Evolutionary conservation across 2,113 vertebrate genomes (phyloP), one percentile per base, ranked within the genome.

Genomic region (Rhodinocichla rosea): DNA sequence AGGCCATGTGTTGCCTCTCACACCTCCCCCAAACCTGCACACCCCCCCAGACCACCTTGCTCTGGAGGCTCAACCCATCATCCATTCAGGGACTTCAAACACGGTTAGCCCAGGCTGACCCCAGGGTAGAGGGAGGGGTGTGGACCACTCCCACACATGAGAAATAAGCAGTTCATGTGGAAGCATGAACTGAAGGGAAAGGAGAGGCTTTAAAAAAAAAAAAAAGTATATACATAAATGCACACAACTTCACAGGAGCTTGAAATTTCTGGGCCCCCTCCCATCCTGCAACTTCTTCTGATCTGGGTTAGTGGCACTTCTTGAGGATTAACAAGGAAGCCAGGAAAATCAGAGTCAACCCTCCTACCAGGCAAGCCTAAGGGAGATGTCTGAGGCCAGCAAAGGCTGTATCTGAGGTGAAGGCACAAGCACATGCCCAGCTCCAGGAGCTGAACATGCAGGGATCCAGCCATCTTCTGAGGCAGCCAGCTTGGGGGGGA

Each of bases 311-410:
- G 52, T 2, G 1, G 44, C 69, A 91, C 91, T 94, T 94, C 60
- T 62, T 18, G 10, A 68, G 90, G 79, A 92, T 94, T 95, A 92
- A 83, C 26, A 63, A 85, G 95, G 49, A 95, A 93, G 85, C 90
- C 76, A 73, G 30, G 64, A 93, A 96, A 91, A 80, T 47, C 1
- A 0, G 92, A 94, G 77, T 85, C 80, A 89, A 77, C 30, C 19
- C 85, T 93, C 50, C 65, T 60, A 35, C 7, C 3, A 11, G 84
- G 84, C 49, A 89, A 44, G 65, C 37, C 85, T 55, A 27, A 59
- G 56, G 63, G 68, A 91, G 71, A 64, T 4, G 3, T 26, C 55
- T 28, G 70, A 94, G 74, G 88, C 67, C 75, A 71, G 37, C 5
- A 3, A 80, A 64, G 40, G 35, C 50, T 22, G 22, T 5, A 9